Conservation (phyloP, 2,113 vertebrate species). For the Paralichthys olivaceus region DNA sequence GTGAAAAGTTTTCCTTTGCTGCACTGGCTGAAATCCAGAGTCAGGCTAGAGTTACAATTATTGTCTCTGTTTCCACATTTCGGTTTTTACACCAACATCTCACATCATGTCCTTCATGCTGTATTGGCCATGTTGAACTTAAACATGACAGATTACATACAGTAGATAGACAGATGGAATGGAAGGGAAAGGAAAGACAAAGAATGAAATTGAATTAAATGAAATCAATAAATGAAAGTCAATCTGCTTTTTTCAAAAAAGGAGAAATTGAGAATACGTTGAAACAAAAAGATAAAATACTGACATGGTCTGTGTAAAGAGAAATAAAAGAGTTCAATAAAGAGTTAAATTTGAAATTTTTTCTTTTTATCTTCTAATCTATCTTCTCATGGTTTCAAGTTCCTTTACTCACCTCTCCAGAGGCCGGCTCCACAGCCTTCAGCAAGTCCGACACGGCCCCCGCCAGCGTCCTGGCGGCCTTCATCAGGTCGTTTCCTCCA, state of each 20-base stretch:
- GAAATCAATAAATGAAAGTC: not conserved
- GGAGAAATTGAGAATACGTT: not conserved
- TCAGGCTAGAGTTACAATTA: not conserved
- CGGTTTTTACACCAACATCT: not conserved
- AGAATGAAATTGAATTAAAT: too few relatives aligned
- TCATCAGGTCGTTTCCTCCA: constrained; percentile 93
- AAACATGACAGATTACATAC: not conserved
- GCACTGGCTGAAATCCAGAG: not conserved
- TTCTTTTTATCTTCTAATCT: too few relatives aligned
- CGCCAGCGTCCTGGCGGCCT: constrained; percentile 92
- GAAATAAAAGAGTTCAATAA: too few relatives aligned
- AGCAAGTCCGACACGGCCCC: constrained; percentile 95
- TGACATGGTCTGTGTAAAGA: not conserved
- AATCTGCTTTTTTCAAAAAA: not conserved
- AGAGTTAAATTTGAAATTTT: not conserved
- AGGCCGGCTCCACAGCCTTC: constrained; percentile 95
- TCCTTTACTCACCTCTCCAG: constrained; percentile 88
- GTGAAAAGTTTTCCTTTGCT: constrained; percentile 1
- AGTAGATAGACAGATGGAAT: not conserved
- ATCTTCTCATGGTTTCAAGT: not conserved
- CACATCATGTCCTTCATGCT: not conserved
- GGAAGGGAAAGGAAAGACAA: not conserved
- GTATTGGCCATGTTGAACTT: not conserved
- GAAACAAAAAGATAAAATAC: not conserved
- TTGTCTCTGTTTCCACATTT: constrained; percentile 2